Base-by-base conservation (phyloP, 2,888 invertebrate species). In the Idaea dimidiata region DNA sequence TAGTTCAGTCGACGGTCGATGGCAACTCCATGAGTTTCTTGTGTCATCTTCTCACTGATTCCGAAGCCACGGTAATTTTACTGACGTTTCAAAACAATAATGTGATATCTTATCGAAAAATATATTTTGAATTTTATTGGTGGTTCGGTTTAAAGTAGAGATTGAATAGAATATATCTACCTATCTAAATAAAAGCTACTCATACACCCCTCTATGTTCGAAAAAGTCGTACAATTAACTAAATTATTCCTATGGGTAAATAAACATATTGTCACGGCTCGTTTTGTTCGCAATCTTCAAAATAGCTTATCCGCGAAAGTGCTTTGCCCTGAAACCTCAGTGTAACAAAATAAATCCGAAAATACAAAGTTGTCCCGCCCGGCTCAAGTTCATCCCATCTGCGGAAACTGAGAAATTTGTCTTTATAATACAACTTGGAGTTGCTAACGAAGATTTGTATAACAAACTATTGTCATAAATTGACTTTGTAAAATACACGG, bases 361-460 rank as follows among this genome's bases (percentile, higher is more conserved):
- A 55, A 55, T 16, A 1, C 1, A 7, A 55, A 55, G 7, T 55
- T 55, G 4, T 16, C 16, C 17, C n/a, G 16, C 6, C 16, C 55
- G 16, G 16, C 6, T 3, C 55, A 3, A 78, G 72, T 76, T 75
- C 69, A 71, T 68, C 72, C 73, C 72, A 73, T 78, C 75, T 74
- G 74, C 62, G 72, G 75, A 69, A 76, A 76, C 72, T 70, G 68
- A 75, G 71, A 62, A 68, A 63, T 73, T 77, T 72, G 74, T 74
- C 70, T 69, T 63, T 75, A 73, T 75, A 75, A 76, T 69, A 68
- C 62, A 72, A 66, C 65, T 65, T 68, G 55, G 62, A 65, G 62
- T 63, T 58, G 58, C 55, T 54, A 60, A 68, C 61, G 66, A 62
- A 66, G 62, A 71, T 67, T 69, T 67, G 68, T 67, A 58, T 64